Conservation (phyloP, 2,888 invertebrate genomes). For the Mamestra brassicae region DNA sequence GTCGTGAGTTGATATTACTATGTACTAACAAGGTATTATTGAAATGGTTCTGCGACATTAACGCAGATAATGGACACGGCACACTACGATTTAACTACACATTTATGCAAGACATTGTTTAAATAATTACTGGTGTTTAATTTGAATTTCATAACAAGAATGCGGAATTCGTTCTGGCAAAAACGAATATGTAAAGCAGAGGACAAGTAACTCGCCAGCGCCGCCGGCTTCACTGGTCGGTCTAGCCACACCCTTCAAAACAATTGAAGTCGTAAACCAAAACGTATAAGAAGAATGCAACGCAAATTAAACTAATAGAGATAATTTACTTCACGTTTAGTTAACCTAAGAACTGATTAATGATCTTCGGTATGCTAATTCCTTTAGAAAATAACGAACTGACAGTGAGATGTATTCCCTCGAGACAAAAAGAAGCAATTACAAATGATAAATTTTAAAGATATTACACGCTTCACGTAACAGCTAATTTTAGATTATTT, state of each 20-base stretch:
- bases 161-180: conserved; percentile 34
- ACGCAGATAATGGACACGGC: conserved; percentile 44
- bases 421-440: conserved; percentile 25
- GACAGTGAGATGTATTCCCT: conserved; percentile 44
- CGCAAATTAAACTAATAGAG: conserved; percentile 15
- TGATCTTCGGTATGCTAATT: conserved; percentile 33
- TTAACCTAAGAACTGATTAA: conserved; percentile 33
- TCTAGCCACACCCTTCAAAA: conserved; percentile 36
- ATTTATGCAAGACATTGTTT: conserved; percentile 40
- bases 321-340: conserved; percentile 15
- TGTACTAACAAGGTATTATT: conserved; percentile 67
- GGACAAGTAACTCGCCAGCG: conserved; percentile 17
- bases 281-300: conserved; percentile 1
- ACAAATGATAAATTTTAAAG: conserved; percentile 13
- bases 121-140: conserved; percentile 37
- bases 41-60: conserved; percentile 64
- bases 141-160: conserved; percentile 44
- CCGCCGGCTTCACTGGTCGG: neutral
- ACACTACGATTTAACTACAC: conserved; percentile 34
- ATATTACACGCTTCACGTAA: conserved; percentile 19
- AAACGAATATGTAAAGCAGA: conserved; percentile 41
- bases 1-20: conserved; percentile 60
- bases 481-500: conserved; percentile 15
- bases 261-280: conserved; percentile 23
- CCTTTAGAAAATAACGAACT: conserved; percentile 40